phyloP scores from a whole-genome alignment of 2,113 vertebrate species.

The Lampris megalopsis region DNA sequence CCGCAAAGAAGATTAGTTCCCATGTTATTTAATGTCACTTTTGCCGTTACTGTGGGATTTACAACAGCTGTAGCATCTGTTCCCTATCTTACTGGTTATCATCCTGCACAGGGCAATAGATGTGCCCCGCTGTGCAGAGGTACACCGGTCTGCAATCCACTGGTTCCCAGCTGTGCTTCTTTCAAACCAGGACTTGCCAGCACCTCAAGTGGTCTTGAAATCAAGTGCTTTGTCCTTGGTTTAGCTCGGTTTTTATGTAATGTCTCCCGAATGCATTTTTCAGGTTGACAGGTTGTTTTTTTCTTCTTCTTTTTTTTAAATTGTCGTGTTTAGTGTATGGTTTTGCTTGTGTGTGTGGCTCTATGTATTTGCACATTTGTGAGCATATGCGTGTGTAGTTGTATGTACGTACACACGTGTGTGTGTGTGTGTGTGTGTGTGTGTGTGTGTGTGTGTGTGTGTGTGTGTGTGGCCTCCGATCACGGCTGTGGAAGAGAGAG shows the following conservation, averaged over 20 bases:
- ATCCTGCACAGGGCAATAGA: conserved; percentile 35
- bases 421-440: neutral
- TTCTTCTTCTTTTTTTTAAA: neutral
- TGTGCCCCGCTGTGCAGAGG: conserved; percentile 37
- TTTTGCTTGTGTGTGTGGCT: neutral
- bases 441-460: neutral
- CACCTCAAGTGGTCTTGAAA: conserved; percentile 25
- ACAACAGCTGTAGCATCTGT: conserved; percentile 58
- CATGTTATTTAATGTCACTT: conserved; percentile 67
- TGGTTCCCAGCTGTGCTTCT: conserved; percentile 35
- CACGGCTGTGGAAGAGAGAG: conserved; percentile 35
- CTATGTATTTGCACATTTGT: neutral
- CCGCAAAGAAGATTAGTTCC: conserved; percentile 46
- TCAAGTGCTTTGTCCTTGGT: conserved; percentile 3
- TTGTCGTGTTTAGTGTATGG: neutral
- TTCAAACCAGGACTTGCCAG: conserved; percentile 25
- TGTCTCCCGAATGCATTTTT: neutral
- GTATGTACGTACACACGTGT: neutral
- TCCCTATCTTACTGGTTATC: conserved; percentile 53
- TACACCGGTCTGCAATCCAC: conserved; percentile 31
- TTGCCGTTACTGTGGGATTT: conserved; percentile 60
- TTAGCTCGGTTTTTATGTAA: neutral
- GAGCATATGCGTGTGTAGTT: conserved; percentile 30
- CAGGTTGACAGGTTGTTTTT: neutral
- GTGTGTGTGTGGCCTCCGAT: conserved; percentile 27